A percentile compares a stretch with the other conserved stretches of the same genome.
Conservation (phyloP, 2,888 invertebrate species). For the Malacosoma neustria region DNA sequence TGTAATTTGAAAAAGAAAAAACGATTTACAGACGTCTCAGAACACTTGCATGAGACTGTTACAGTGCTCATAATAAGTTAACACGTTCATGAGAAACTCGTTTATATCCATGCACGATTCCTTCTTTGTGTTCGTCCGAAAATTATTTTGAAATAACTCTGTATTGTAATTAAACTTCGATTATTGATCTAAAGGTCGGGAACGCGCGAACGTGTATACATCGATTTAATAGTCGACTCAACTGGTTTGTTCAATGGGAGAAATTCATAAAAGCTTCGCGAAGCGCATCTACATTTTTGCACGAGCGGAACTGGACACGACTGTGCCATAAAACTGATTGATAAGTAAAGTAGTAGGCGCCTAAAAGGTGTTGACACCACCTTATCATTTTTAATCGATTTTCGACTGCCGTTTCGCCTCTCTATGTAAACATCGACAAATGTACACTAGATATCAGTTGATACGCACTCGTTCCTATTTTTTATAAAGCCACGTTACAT, state of each 20-base stretch:
- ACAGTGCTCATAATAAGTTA: background rate
- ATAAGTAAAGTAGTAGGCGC: constrained; percentile 53
- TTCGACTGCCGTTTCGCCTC: constrained; percentile 71
- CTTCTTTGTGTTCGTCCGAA: constrained; percentile 8
- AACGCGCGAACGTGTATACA: background rate
- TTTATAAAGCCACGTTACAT: constrained; percentile 41
- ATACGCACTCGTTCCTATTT: constrained; percentile 56
- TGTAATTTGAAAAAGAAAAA: too few species aligned
- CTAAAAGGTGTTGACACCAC: constrained; percentile 52
- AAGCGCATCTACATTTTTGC: constrained; percentile 40
- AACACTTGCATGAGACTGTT: background rate
- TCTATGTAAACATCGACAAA: constrained; percentile 60
- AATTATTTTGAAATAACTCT: constrained; percentile 3
- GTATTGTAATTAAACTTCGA: background rate
- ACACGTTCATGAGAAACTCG: background rate
- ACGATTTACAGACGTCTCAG: background rate
- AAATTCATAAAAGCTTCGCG: constrained; percentile 19
- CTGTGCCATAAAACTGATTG: constrained; percentile 40
- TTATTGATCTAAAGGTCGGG: background rate
- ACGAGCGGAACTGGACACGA: constrained; percentile 31
- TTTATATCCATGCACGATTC: background rate
- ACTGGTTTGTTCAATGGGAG: constrained; percentile 26
- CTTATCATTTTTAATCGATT: constrained; percentile 64
- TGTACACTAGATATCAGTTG: constrained; percentile 66
- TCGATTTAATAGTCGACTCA: constrained; percentile 1